Base-by-base conservation (phyloP, 2,797 vertebrate species). In the Sebastolobus altivelis region DNA sequence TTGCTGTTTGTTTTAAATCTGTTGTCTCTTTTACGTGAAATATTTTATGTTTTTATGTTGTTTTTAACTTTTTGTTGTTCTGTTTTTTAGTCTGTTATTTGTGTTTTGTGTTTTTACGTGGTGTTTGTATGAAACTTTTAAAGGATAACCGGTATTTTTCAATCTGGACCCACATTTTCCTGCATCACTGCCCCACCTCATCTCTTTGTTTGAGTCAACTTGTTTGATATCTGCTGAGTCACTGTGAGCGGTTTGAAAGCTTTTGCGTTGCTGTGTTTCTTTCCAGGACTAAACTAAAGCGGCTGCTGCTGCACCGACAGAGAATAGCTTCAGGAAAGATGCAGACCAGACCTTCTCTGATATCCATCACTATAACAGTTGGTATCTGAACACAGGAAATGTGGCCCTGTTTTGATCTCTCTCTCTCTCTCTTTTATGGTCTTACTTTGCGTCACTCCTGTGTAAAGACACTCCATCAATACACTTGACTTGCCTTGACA, bases 341-440 rank as follows among this genome's bases (percentile, higher is more conserved):
- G 14, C 55, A 79, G 22, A 80, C 43, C 87, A 86, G 76, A 74
- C 20, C 63, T 60, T n/a, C 54, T 43, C 72, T 77, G 83, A 78
- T 71, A 80, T 63, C 78, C 74, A 83, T 86, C 78, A 58, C 27
- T 66, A 1, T 27, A 40, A 79, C 58, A 54, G 52, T 69, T 52
- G 10, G 18, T 54, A 59, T 78, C 59, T 79, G 12, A 77, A 59
- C 71, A 68, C 56, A 79, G 71, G 54, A 84, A 77, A 72, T 80
- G 66, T 38, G 14, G 60, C 33, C 20, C 38, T 5, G 9, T 12
- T 56, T 55, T 65, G 1, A 52, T 63, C 54, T 49, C 37, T 14
- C 43, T 49, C 14, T 52, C n/a, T 60, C 5, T 60, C 3, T 10
- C 40, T 65, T 68, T 58, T 49, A 31, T 67, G 5, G 13, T 62